phyloP scores from a whole-genome alignment of 2,113 vertebrate genomes.

The Paramisgurnus dabryanus region DNA sequence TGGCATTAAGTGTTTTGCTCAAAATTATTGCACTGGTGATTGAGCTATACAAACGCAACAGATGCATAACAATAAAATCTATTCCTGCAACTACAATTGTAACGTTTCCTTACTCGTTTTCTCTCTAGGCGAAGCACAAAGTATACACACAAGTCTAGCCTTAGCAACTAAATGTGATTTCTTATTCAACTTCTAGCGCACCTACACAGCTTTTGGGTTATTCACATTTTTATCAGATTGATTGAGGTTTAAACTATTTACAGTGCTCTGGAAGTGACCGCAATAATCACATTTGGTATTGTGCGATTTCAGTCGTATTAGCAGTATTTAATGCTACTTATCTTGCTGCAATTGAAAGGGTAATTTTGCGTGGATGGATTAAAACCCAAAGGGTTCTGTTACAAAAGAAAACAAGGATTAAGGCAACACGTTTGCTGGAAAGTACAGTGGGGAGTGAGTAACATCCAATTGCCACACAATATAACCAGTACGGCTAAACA shows the following conservation, averaged over 20 bases:
- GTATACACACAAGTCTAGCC: neutral
- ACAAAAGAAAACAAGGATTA: slow-evolving; percentile 18
- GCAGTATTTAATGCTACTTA: slow-evolving; percentile 5
- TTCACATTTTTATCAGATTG: slow-evolving; percentile 44
- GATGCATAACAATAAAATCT: slow-evolving; percentile 53
- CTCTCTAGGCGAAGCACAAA: slow-evolving; percentile 24
- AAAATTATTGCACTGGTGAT: slow-evolving; percentile 58
- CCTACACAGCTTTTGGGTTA: slow-evolving; percentile 27
- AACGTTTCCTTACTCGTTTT: slow-evolving; percentile 45
- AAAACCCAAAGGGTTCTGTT: neutral
- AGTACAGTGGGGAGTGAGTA: slow-evolving; percentile 35
- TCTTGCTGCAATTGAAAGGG: neutral
- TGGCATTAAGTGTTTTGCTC: slow-evolving; percentile 55
- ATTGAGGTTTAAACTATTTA: slow-evolving; percentile 34
- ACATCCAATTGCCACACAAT: slow-evolving; percentile 32
- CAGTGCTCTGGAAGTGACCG: slow-evolving; percentile 21
- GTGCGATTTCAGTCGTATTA: slow-evolving; percentile 23
- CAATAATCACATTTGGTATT: neutral
- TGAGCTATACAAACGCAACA: slow-evolving; percentile 42
- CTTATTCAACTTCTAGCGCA: neutral
- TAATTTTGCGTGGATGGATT: slow-evolving; percentile 3
- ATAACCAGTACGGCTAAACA: slow-evolving; percentile 29
- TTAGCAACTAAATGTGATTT: slow-evolving; percentile 1
- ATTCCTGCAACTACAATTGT: slow-evolving; percentile 11
- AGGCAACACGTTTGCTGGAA: slow-evolving; percentile 38